Conservation (phyloP, 2,888 invertebrate species). For the Rapana venosa region DNA sequence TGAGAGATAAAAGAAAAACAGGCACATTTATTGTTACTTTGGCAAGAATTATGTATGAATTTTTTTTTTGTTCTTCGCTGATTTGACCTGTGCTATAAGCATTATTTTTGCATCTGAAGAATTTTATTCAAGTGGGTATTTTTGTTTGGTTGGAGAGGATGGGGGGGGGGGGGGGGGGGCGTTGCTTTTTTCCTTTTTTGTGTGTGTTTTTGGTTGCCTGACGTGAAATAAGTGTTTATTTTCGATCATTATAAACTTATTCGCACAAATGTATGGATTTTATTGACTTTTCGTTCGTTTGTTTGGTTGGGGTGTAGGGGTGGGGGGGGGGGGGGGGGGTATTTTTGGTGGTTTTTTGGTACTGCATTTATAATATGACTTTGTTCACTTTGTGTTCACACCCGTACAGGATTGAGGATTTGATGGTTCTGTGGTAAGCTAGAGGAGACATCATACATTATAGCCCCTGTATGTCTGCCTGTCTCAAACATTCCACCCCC, state of each 20-base stretch:
- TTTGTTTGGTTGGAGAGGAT: not conserved
- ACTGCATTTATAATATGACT: too few species aligned
- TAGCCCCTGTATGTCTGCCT: not conserved
- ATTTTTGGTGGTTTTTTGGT: not conserved
- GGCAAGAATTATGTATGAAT: too few species aligned
- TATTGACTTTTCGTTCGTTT: too few species aligned
- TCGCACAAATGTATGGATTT: too few species aligned
- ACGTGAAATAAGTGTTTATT: not conserved
- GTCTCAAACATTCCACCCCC: not conserved
- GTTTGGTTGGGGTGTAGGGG: not conserved
- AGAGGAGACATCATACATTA: not conserved
- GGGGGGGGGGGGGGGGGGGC: not conserved
- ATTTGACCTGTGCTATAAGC: too few species aligned
- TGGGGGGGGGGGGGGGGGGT: not conserved
- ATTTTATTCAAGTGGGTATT: not conserved
- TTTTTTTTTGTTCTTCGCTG: too few species aligned
- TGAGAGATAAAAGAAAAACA: too few species aligned
- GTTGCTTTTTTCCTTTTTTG: not conserved
- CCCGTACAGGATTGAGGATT: too few species aligned
- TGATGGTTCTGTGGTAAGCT: not conserved
- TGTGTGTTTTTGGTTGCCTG: too few species aligned
- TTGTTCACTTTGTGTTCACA: too few species aligned
- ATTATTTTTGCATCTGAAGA: too few species aligned
- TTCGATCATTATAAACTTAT: not conserved
- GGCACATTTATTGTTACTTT: too few species aligned